These are phyloP conservation scores for Melanotaenia boesemani DNA, from an alignment of 2,797 vertebrate species.

Conservation along the genomic window DNA sequence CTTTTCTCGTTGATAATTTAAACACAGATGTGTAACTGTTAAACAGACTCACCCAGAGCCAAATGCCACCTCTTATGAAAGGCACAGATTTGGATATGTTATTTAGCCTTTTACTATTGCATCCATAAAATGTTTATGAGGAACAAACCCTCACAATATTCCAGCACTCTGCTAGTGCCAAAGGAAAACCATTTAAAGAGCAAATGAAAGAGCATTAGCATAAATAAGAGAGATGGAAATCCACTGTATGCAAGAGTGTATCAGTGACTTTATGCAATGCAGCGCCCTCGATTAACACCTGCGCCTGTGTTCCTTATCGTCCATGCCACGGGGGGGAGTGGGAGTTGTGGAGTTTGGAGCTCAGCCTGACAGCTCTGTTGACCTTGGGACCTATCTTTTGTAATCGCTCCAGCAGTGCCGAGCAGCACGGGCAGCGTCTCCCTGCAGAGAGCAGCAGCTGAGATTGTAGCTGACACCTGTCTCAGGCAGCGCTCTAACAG, in stretches of 20 bases:
- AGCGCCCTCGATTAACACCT: conserved; percentile 46
- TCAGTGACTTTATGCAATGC: conserved; percentile 18
- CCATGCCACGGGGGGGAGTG: not conserved
- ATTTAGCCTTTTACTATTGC: conserved; percentile 30
- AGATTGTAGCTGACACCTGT: conserved; percentile 67
- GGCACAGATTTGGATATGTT: conserved; percentile 26
- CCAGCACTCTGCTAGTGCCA: conserved; percentile 20
- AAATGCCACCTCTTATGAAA: conserved; percentile 48
- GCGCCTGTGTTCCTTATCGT: conserved; percentile 37
- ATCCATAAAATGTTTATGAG: conserved; percentile 57
- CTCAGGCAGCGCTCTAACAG: conserved; percentile 30
- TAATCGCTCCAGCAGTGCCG: conserved; percentile 36
- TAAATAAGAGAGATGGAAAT: conserved; percentile 45
- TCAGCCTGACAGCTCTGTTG: conserved; percentile 61
- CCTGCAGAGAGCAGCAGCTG: conserved; percentile 33
- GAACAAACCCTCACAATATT: conserved; percentile 31
- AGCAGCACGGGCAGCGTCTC: conserved; percentile 19
- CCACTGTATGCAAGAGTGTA: conserved; percentile 24
- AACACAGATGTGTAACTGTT: conserved; percentile 36
- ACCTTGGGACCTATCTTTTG: conserved; percentile 64
- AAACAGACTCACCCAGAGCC: conserved; percentile 23
- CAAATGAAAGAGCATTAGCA: conserved; percentile 38
- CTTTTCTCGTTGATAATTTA: conserved; percentile 38
- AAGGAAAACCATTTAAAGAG: conserved; percentile 44
- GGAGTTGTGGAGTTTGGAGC: conserved; percentile 43